These are phyloP conservation scores for Tenebrio molitor DNA, from an alignment of 1,140 invertebrate species.

Conservation along the genomic window DNA sequence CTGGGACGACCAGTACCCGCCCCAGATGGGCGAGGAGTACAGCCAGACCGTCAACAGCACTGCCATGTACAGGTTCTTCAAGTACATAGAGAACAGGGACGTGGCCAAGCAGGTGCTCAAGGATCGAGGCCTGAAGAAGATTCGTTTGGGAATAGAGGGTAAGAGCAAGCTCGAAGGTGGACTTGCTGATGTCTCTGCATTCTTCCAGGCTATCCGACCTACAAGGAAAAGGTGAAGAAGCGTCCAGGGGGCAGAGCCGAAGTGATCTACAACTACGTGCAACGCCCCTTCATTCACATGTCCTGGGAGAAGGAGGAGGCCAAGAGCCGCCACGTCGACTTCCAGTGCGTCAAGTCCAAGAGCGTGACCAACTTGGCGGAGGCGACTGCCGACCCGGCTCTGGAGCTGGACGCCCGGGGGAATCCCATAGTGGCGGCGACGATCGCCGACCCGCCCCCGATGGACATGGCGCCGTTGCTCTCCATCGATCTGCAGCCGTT, in stretches of 20 bases:
- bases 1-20: constrained; percentile 99
- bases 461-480: constrained; percentile 52
- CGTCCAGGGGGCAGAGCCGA: constrained; percentile 92
- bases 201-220: constrained; percentile 90
- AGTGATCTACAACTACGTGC: constrained; percentile 99
- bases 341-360: constrained; percentile 96
- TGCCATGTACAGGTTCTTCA: constrained; percentile 97
- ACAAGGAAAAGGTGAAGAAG: constrained; percentile 97
- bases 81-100: constrained; percentile 99
- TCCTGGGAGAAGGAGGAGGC: constrained; percentile 99
- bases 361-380: constrained; percentile 94
- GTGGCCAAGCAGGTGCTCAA: constrained; percentile 99
- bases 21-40: constrained; percentile 99
- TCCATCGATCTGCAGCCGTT: constrained; percentile 53
- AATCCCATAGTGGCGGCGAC: constrained; percentile 63
- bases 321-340: constrained; percentile 98
- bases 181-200: not conserved
- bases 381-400: constrained; percentile 88
- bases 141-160: constrained; percentile 97
- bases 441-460: constrained; percentile 52
- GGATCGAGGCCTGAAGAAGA: constrained; percentile 98
- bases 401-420: constrained; percentile 76
- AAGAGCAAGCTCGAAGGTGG: not conserved
- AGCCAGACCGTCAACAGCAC: constrained; percentile 94
- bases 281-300: constrained; percentile 99